These are phyloP conservation scores for Gambusia holbrooki DNA, from an alignment of 2,113 vertebrate species.

Conservation along the genomic window DNA sequence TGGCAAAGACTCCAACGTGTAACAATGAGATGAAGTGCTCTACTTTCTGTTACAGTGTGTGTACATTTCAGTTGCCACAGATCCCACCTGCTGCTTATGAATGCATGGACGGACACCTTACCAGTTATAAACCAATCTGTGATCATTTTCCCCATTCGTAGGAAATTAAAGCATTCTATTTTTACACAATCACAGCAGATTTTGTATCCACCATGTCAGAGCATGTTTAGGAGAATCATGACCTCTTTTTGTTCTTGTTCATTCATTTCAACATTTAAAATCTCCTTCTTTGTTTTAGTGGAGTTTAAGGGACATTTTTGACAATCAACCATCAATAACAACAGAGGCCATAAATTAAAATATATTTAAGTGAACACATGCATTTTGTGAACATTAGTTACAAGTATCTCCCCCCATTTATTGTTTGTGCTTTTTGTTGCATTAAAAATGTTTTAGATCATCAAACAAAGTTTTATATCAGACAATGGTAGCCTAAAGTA, in stretches of 20 bases:
- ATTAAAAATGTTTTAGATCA: not conserved
- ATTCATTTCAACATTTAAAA: constrained; percentile 8
- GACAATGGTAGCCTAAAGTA: not conserved
- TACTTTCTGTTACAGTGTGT: constrained; percentile 77
- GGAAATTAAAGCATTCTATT: constrained; percentile 39
- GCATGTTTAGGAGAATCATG: constrained; percentile 26
- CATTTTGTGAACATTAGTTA: constrained; percentile 7
- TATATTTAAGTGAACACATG: not conserved
- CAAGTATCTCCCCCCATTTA: not conserved
- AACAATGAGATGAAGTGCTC: constrained; percentile 68
- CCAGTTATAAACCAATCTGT: constrained; percentile 51
- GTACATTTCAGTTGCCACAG: constrained; percentile 77
- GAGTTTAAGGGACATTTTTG: constrained; percentile 49
- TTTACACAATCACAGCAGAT: constrained; percentile 46
- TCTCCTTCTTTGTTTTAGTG: constrained; percentile 15
- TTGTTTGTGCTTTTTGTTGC: not conserved
- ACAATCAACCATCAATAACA: constrained; percentile 65
- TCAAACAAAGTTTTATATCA: not conserved
- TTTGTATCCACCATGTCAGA: constrained; percentile 41
- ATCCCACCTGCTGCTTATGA: constrained; percentile 62
- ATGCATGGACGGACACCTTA: constrained; percentile 57
- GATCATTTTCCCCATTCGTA: constrained; percentile 48
- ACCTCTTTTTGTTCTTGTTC: constrained; percentile 21
- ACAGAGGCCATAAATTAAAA: constrained; percentile 6
- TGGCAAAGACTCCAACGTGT: constrained; percentile 54